These are phyloP conservation scores for Drosophila crucigera DNA, from an alignment of 2,888 invertebrate genomes.

Conservation along the genomic window DNA sequence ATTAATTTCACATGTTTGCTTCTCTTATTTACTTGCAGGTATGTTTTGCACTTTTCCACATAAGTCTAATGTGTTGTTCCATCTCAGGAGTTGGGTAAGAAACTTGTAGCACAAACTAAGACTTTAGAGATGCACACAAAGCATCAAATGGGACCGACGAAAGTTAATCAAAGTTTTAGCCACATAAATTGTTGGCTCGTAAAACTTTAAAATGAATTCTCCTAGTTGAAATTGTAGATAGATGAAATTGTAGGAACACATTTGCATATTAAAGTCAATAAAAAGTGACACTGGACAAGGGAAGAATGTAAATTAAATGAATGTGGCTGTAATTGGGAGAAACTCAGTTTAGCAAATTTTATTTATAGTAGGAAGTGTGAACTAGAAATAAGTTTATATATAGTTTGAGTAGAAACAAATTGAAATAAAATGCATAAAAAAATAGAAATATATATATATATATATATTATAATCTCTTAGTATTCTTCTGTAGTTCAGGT, in stretches of 20 bases:
- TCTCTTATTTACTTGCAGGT: constrained; percentile 62
- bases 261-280: constrained; percentile 2
- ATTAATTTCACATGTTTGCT: constrained; percentile 61
- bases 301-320: background rate
- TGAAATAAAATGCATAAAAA: background rate
- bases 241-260: background rate
- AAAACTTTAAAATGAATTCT: constrained; percentile 32
- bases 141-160: constrained; percentile 2
- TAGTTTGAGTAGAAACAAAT: background rate
- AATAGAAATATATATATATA: background rate
- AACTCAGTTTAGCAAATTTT: background rate
- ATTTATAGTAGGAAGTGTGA: background rate
- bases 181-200: constrained; percentile 17
- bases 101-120: constrained; percentile 30
- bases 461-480: background rate
- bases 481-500: background rate
- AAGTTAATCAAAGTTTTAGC: constrained; percentile 18
- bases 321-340: background rate
- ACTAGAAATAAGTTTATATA: background rate
- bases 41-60: constrained; percentile 40
- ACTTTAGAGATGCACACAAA: constrained; percentile 41
- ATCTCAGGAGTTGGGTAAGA: constrained; percentile 44
- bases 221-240: constrained; percentile 2
- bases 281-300: background rate
- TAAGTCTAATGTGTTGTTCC: constrained; percentile 34